phyloP scores from a whole-genome alignment of 2,113 vertebrate species.

The Ageneiosus marmoratus region DNA sequence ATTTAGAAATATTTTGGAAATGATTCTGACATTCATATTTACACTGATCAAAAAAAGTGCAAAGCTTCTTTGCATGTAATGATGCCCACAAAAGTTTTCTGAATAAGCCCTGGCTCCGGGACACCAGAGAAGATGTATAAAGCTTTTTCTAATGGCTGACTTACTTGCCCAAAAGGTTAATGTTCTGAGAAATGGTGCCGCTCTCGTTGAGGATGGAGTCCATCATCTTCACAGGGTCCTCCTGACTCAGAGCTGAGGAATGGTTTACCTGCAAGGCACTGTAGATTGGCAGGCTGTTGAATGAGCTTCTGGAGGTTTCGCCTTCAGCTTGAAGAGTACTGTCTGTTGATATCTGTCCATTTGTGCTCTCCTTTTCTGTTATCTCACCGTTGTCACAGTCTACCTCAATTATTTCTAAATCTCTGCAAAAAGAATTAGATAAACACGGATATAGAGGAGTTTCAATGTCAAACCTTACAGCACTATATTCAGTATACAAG shows the following conservation, averaged over 20 bases:
- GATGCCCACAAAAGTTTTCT: too few relatives aligned
- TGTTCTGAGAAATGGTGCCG: conserved; percentile 88
- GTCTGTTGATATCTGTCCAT: conserved; percentile 56
- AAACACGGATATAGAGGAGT: not conserved
- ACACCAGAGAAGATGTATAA: not conserved
- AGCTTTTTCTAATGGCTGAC: conserved; percentile 55
- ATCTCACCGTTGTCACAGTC: conserved; percentile 74
- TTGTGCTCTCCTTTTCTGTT: not conserved
- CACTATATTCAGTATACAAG: too few relatives aligned
- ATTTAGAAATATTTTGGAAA: too few relatives aligned
- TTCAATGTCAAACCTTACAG: too few relatives aligned
- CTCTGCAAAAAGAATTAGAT: conserved; percentile 67
- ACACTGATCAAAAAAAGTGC: too few relatives aligned
- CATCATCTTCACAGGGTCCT: conserved; percentile 95
- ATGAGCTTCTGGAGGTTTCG: conserved; percentile 17
- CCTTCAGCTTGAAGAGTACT: not conserved
- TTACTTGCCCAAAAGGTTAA: conserved; percentile 95
- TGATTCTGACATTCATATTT: too few relatives aligned
- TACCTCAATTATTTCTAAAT: conserved; percentile 87
- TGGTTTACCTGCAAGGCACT: conserved; percentile 83
- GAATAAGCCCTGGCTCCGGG: not conserved
- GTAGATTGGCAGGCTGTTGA: conserved; percentile 68
- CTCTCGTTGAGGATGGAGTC: conserved; percentile 93
- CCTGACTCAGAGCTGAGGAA: conserved; percentile 75
- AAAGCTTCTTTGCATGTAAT: too few relatives aligned